Base-by-base conservation (phyloP, 2,888 invertebrate species). In the Athalia rosae region DNA sequence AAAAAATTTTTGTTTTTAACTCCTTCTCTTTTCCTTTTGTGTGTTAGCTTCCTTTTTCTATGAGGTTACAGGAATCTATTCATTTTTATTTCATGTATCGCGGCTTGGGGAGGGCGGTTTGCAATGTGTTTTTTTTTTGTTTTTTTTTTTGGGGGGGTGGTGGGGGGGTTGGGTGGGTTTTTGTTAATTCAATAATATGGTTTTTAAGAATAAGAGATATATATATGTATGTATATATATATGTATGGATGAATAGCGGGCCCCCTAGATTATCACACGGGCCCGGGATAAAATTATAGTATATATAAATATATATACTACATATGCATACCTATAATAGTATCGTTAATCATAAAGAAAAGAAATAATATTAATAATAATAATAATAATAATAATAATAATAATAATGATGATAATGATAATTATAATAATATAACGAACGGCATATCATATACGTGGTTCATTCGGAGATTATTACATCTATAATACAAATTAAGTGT, bases 261-360 rank as follows among this genome's bases (percentile, higher is more conserved):
- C 89, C 89, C 88, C 84, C 85, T 87, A 87, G 84, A 87, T 82
- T 89, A 89, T 89, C 89, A 89, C 89, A 89, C 87, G 85, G 88
- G 87, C 87, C 88, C 82, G 83, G 79, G 81, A 79, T 79, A 78
- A 69, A 74, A 76, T 77, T 77, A 76, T 76, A 67, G 78, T 77
- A 80, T 78, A 81, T 58, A 77, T 79, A 76, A 58, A 78, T 77
- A 80, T 67, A 76, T 71, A 78, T 78, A 28, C 28, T 64, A 59
- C 66, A 45, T 59, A 77, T 74, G 15, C 28, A 77, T 76, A 77
- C 53, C 74, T 61, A 64, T n/a, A 63, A 69, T 79, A 50, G 74
- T 80, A 73, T 64, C 76, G 78, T 76, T 62, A 50, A 80, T 69
- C 76, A 78, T 78, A 76, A 79, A 79, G 77, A 79, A 79, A 76